Evolutionary conservation across 2,113 vertebrate species (phyloP).

Genomic region (Epinephelus fuscoguttatus): DNA sequence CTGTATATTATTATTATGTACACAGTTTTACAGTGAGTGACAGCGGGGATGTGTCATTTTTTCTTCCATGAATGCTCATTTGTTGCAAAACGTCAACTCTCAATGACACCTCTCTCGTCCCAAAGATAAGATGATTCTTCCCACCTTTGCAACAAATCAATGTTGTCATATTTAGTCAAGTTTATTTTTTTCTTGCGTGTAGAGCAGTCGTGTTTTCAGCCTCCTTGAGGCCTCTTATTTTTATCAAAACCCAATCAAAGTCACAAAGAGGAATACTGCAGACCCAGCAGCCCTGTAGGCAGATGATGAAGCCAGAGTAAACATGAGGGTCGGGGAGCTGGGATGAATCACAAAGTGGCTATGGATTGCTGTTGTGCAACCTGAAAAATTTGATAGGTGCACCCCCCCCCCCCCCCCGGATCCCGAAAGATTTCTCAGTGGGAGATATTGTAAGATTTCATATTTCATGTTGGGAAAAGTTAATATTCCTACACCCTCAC

Average conservation of each 20-base stretch:
- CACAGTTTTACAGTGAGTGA: constrained; percentile 25
- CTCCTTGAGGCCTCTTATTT: background rate
- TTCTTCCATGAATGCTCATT: constrained; percentile 19
- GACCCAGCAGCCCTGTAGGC: constrained; percentile 27
- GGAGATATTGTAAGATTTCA: constrained; percentile 38
- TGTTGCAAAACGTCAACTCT: constrained; percentile 20
- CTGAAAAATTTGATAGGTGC: constrained; percentile 25
- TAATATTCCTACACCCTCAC: constrained; percentile 53
- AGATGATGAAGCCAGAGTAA: constrained; percentile 44
- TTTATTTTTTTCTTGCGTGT: background rate
- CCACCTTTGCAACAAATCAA: constrained; percentile 39
- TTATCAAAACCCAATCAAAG: constrained; percentile 43
- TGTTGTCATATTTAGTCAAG: constrained; percentile 28
- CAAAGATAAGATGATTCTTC: constrained; percentile 30
- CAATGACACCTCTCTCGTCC: constrained; percentile 27
- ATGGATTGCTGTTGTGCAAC: constrained; percentile 34
- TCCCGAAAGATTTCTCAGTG: background rate
- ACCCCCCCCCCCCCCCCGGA: background rate
- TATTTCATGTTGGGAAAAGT: constrained; percentile 49
- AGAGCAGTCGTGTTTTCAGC: constrained; percentile 13
- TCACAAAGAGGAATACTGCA: constrained; percentile 21
- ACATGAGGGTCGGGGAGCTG: constrained; percentile 27
- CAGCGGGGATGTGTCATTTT: constrained; percentile 7
- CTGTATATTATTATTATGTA: background rate
- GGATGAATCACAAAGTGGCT: constrained; percentile 48